Evolutionary conservation across 2,888 invertebrate species (phyloP), one percentile per base, ranked within the genome.

Genomic region (Aleiodes testaceus): DNA sequence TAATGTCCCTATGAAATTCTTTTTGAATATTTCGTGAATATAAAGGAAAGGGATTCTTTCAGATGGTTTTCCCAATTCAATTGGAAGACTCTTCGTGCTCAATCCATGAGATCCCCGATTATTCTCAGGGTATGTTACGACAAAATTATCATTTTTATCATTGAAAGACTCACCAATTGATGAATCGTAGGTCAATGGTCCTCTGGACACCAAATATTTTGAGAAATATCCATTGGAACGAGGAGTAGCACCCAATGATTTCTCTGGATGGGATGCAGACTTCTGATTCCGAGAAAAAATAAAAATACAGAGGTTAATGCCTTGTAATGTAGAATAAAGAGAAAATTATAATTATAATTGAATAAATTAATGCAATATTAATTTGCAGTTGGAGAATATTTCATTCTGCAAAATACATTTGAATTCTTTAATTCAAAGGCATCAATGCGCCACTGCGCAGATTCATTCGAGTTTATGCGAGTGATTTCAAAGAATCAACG

Each of bases 1-100:
- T 42, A 12, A 45, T 22, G 22, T 20, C 6, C 45, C 16, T 11
- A 69, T 63, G 79, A 11, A 12, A 36, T 22, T 22, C 22, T 22
- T 22, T 22, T 22, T 26, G 26, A 5, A 26, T 5, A 26, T 22
- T 22, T 4, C 4, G 22, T 22, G 2, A 22, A 22, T 22, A 22
- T 3, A 22, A 22, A 22, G 4, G 4, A 22, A 22, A 12, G 11
- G 16, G 55, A 49, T 5, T 20, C 12, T 81, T 89, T 18, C 86
- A 96, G 95, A 80, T 98, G 97, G 97, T 98, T 96, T 87, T 91
- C 93, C 80, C 93, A 93, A 18, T 94, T 97, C 84, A 94, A 97
- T 82, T 98, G 97, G 97, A 92, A 92, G 67, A 93, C 92, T 11
- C 88, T 97, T 18, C 89, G 90, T 22, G 89, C 89, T 30, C 89